phyloP scores from a whole-genome alignment of 2,113 vertebrate genomes.

The Acanthisitta chloris region DNA sequence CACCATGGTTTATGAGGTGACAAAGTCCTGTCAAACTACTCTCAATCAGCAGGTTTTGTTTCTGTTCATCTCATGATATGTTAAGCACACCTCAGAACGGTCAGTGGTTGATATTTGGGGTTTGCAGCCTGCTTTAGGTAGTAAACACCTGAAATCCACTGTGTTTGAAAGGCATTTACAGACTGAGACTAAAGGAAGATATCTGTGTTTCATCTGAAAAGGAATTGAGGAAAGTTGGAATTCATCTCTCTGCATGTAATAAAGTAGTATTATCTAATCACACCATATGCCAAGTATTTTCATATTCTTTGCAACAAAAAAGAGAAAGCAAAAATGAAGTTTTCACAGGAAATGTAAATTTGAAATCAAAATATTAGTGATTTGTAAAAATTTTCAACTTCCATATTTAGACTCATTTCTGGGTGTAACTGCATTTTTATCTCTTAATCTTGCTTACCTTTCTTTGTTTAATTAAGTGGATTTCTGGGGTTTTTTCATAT shows the following conservation, averaged over 20 bases:
- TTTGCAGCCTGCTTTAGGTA: not conserved
- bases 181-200: not conserved
- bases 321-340: not conserved
- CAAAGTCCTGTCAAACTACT: not conserved
- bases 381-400: not conserved
- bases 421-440: not conserved
- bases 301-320: not conserved
- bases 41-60: fast-evolving
- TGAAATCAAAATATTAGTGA: not conserved
- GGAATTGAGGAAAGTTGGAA: not conserved
- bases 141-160: not conserved
- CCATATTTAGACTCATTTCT: not conserved
- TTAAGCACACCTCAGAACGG: not conserved
- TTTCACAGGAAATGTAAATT: not conserved
- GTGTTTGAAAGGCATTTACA: not conserved
- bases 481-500: not conserved
- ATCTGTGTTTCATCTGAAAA: not conserved
- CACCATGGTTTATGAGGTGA: not conserved
- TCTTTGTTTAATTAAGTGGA: not conserved
- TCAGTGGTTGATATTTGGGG: not conserved
- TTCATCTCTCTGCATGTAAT: not conserved
- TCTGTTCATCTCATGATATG: not conserved
- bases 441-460: not conserved
- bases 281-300: not conserved
- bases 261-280: not conserved